These are phyloP conservation scores for Dorcus hopei DNA, from an alignment of 2,888 invertebrate species.

Conservation along the genomic window DNA sequence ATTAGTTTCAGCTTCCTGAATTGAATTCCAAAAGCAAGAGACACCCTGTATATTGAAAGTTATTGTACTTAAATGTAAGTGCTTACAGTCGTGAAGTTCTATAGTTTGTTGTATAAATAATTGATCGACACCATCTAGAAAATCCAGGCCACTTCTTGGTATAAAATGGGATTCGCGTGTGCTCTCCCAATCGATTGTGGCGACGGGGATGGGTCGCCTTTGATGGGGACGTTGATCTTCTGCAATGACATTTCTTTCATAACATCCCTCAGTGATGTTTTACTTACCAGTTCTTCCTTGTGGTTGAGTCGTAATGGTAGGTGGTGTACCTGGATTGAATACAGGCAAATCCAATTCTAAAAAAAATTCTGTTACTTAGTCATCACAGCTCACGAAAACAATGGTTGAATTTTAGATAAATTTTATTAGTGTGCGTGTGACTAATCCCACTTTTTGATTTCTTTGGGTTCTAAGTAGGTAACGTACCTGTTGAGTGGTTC, in stretches of 20 bases:
- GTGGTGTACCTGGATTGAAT: constrained; percentile 15
- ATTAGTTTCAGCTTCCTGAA: no score
- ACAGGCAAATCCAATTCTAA: constrained; percentile 24
- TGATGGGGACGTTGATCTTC: not conserved
- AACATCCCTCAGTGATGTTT: not conserved
- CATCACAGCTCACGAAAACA: no score
- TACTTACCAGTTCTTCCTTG: not conserved
- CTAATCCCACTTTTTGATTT: no score
- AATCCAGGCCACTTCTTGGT: constrained; percentile 67
- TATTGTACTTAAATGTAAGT: not conserved
- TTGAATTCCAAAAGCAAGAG: no score
- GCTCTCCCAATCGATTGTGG: constrained; percentile 60
- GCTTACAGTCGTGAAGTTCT: constrained; percentile 70
- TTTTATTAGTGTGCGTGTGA: no score
- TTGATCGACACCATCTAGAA: constrained; percentile 65
- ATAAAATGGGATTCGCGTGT: constrained; percentile 58
- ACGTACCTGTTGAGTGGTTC: not conserved
- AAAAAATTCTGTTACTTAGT: constrained; percentile 7
- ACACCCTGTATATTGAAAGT: no score
- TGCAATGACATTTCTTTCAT: not conserved
- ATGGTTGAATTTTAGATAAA: no score
- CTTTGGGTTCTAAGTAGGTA: no score
- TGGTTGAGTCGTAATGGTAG: constrained; percentile 7
- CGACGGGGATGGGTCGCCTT: constrained; percentile 58
- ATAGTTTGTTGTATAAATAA: constrained; percentile 77